Conservation (phyloP, 2,888 invertebrate genomes). For the Mesochorus sp. region DNA sequence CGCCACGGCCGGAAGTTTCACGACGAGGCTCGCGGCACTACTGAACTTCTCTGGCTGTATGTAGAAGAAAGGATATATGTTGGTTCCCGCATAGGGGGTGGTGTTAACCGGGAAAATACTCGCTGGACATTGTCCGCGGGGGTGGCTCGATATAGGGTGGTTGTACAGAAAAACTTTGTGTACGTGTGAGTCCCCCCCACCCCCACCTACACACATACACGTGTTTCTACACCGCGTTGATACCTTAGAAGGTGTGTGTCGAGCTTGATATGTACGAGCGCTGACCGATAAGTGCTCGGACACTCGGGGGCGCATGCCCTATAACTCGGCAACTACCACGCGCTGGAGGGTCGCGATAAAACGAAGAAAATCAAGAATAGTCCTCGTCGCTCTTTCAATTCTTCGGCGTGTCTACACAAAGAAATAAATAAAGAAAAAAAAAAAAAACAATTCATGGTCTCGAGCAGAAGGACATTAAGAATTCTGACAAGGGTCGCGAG, state of each 20-base stretch:
- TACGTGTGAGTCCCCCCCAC: background rate
- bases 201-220: constrained; percentile 29
- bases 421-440: no score
- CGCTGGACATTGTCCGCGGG: constrained; percentile 76
- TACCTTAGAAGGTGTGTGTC: constrained; percentile 75
- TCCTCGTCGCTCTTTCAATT: constrained; percentile 5
- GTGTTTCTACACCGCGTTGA: constrained; percentile 62
- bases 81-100: constrained; percentile 31
- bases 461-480: constrained; percentile 8
- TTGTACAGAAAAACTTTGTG: constrained; percentile 58
- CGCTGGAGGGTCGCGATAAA: background rate
- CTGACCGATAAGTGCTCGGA: constrained; percentile 42
- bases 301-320: constrained; percentile 21
- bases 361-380: background rate
- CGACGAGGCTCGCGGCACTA: constrained; percentile 68
- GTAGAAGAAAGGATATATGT: constrained; percentile 8
- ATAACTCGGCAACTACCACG: background rate
- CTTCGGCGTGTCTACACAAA: background rate
- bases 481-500: constrained; percentile 33
- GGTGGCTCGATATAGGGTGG: constrained; percentile 70
- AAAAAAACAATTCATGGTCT: constrained; percentile 31
- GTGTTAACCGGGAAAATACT: constrained; percentile 61
- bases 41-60: constrained; percentile 62
- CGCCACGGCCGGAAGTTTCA: constrained; percentile 40
- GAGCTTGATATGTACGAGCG: constrained; percentile 59